Base-by-base conservation (phyloP, 2,113 vertebrate genomes). In the Tragelaphus strepsiceros region DNA sequence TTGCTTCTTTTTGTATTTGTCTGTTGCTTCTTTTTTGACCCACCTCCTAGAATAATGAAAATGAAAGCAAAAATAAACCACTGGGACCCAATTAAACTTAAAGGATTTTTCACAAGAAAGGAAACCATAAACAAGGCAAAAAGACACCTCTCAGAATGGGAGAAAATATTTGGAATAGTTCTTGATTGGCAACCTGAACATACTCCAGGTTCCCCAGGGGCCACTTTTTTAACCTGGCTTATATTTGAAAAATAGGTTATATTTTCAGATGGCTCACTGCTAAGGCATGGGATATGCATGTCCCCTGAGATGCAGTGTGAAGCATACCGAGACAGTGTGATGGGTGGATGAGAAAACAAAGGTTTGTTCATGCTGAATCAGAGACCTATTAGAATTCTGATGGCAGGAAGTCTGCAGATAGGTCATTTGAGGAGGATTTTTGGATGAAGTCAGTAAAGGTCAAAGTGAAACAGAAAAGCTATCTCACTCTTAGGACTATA, bases 361-460 rank as follows among this genome's bases (percentile, higher is more conserved):
- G 54, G 83, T 56, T 92, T 21, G 1, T 51, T 97, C 80, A 22
- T 93, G 67, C 19, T 95, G 88, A 77, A 67, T 98, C 46, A 53
- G 97, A 90, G 93, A 77, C 77, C 96, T 85, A 1, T 93, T 97
- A 93, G 7, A 96, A 46, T 97, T 98, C 94, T 92, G 81, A 94
- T 85, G 92, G 83, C 93, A 98, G 24, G 21, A 56, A 85, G 96
- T 93, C 93, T 98, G 49, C 93, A 97, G 95, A 95, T 92, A 85
- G 87, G 71, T 19, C 88, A 17, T 88, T 97, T 96, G 84, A 53
- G 26, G 24, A 82, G 26, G 30, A 82, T 49, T 89, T 93, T 61
- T 81, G 39, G 32, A 74, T 64, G 17, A 92, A 95, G 77, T 59
- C 49, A 80, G 46, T 67, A 88, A 94, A 74, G 30, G 53, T 91